Conservation (phyloP, 2,113 vertebrate genomes). For the Pangasianodon hypophthalmus region DNA sequence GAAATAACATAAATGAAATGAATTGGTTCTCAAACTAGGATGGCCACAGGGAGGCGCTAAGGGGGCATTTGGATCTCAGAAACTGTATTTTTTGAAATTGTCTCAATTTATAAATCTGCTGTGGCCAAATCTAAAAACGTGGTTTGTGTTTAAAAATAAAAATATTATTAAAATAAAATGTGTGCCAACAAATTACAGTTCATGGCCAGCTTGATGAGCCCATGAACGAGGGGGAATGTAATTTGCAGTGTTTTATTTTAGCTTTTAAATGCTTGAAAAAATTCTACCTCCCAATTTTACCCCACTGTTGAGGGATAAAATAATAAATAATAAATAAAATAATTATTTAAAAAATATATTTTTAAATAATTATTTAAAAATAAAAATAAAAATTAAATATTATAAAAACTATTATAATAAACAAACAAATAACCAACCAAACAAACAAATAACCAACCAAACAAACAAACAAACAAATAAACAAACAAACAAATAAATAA, state of each 20-base stretch:
- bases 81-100: background rate
- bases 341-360: too few species aligned
- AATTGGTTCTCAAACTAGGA: background rate
- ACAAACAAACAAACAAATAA: background rate
- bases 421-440: background rate
- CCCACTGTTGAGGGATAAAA: too few species aligned
- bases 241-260: too few species aligned
- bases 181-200: background rate
- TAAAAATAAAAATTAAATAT: too few species aligned
- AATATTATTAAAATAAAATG: background rate
- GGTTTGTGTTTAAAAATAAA: background rate
- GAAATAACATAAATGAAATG: background rate
- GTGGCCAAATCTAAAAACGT: background rate
- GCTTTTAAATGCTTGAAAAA: background rate
- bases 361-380: too few species aligned
- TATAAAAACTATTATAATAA: too few species aligned
- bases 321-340: too few species aligned
- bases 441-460: background rate
- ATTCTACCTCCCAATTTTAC: background rate
- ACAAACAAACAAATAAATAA: background rate
- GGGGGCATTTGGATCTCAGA: background rate
- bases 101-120: background rate
- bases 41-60: background rate
- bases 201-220: too few species aligned
- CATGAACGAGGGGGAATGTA: too few species aligned